Base-by-base conservation (phyloP, 2,888 invertebrate species). In the Anagyrus pseudococci region DNA sequence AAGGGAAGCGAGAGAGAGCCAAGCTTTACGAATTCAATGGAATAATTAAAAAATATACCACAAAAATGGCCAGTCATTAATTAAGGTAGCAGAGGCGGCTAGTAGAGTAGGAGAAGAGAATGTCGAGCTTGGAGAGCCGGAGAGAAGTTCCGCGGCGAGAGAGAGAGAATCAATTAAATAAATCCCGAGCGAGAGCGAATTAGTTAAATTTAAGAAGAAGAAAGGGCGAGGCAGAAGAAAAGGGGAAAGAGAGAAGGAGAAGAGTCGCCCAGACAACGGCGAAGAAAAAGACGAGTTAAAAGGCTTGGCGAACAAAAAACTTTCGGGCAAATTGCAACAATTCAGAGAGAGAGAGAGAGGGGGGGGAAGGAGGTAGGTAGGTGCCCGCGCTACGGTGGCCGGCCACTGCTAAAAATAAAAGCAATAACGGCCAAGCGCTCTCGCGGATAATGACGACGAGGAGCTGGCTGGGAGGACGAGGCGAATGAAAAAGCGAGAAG, bases 261-360 rank as follows among this genome's bases (percentile, higher is more conserved):
- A 43, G 41, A 43, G 33, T 19, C n/a, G n/a, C 15, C 6, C 2
- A 48, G 17, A 17, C 6, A 48, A 43, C 15, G 44, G n/a, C 13
- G 29, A 25, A 22, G 17, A 29, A 41, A 10, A 44, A 15, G 17
- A 37, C 44, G 10, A 15, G 23, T 49, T 29, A 50, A 46, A 41
- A 40, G 46, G 26, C 7, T 6, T 13, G 25, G n/a, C 33, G 37
- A 43, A 53, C 26, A 58, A 58, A 62, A 62, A 62, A 58, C 49
- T 57, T 62, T 56, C 25, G 58, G 58, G 56, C 37, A 56, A 60
- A 64, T 64, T 64, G 57, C 57, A 53, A 60, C 60, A 33, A 64
- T 56, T 57, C 57, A 48, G 43, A 64, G 26, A 22, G 23, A 26
- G 29, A n/a, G 48, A 44, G 23, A 19, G 46, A 20, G 43, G 23